Percentiles rank a stretch among this genome's conserved stretches.
Evolutionary conservation across 2,797 vertebrate genomes (phyloP).

Genomic region (Lepus townsendii): DNA sequence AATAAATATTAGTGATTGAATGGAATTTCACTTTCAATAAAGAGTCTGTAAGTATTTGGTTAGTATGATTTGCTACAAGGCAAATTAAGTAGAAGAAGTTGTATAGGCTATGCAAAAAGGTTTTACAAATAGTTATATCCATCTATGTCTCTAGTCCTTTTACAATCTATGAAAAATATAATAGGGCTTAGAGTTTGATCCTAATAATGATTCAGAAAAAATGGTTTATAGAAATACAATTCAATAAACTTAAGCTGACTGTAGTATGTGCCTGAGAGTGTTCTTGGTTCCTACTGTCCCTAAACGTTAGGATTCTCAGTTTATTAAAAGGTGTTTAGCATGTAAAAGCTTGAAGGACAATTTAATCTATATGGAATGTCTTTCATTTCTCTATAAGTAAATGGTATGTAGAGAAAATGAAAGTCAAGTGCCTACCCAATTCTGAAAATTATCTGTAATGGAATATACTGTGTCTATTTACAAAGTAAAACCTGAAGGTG

Average conservation of each 20-base stretch:
- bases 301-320: background rate
- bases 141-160: background rate
- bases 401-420: slow-evolving; percentile 4
- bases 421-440: background rate
- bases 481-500: background rate
- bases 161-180: background rate
- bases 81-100: background rate
- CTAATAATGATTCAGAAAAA: background rate
- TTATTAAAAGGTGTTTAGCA: background rate
- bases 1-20: background rate
- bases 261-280: background rate
- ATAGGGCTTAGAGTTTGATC: background rate
- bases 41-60: background rate
- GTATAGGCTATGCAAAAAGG: background rate
- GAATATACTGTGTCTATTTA: background rate
- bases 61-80: background rate
- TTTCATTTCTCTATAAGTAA: background rate
- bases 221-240: background rate
- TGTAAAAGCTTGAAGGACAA: background rate
- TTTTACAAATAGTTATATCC: background rate
- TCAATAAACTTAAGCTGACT: background rate
- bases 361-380: background rate
- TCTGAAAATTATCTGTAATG: background rate
- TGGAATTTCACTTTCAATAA: background rate
- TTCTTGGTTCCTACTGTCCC: background rate